Evolutionary conservation across 53 echinoderm and acorn worm genomes (phyloP), one percentile per base, ranked within the genome.

Genomic region (Temnopleurus reevesii): DNA sequence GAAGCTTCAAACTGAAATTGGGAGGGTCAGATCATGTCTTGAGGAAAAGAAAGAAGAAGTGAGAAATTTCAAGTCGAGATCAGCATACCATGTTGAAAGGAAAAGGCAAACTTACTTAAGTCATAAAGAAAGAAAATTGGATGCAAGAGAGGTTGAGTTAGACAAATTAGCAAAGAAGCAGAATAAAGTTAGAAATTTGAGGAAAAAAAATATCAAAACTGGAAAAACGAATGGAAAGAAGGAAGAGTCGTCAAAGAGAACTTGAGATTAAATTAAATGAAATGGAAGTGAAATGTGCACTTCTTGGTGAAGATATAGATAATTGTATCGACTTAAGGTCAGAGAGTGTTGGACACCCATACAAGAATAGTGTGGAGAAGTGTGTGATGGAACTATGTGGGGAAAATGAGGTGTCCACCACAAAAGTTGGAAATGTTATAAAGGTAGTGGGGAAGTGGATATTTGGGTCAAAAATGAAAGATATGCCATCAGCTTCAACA

Each of bases 401-500:
- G 45, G 81, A 81, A 45, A 45, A 46, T 43, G 44, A 81, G 19
- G 46, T 81, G 43, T 34, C 81, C 6, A 81, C 81, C 3, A 81
- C 84, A 57, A 84, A 84, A 19, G 84, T 84, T 31, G 88, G 88
- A 33, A 56, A 61, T 5, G 61, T 63, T 2, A 83, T 90, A 5
- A 71, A 53, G 12, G 59, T 64, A 2, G 90, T 90, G 1, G 53
- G 64, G 45, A 71, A 44, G 24, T 44, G 29, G 24, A 30, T 90
- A 2, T 90, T 90, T 1, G 54, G 65, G 24, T 60, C 45, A 6
- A 46, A 63, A 18, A 64, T 83, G 18, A 71, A 90, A 26, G 33
- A 38, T 83, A 25, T 90, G 27, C 90, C 90, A 25, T 90, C 83
- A 51, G 83, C 90, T 44, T 83, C 90, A 28, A 90, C 90, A 81